Evolutionary conservation across 2,113 vertebrate genomes (phyloP).

Genomic region (Microtus montanus): DNA sequence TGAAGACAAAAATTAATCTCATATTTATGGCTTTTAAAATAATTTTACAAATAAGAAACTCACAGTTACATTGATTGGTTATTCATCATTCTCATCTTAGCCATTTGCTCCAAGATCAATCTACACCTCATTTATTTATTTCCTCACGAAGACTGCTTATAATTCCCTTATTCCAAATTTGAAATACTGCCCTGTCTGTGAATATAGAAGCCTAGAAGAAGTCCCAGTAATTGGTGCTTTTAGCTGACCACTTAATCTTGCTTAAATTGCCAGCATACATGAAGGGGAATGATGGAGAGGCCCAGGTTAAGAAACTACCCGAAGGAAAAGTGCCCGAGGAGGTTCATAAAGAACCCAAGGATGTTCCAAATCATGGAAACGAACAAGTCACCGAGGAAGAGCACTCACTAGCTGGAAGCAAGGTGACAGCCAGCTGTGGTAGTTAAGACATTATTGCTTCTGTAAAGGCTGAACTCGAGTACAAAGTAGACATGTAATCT

Average conservation of each 20-base stretch:
- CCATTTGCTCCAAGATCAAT: conserved; percentile 66
- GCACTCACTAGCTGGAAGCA: conserved; percentile 73
- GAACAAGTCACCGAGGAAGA: conserved; percentile 73
- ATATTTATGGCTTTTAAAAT: conserved; percentile 26
- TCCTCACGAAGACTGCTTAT: conserved; percentile 64
- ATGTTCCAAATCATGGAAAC: conserved; percentile 56
- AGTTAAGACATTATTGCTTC: conserved; percentile 87
- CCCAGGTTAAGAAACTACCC: conserved; percentile 61
- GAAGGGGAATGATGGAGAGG: conserved; percentile 64
- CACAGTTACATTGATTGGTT: conserved; percentile 27
- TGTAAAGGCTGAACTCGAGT: conserved; percentile 84
- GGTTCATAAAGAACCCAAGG: conserved; percentile 57
- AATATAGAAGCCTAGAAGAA: conserved; percentile 67
- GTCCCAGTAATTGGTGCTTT: conserved; percentile 76
- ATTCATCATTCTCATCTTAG: conserved; percentile 47
- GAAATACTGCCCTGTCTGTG: conserved; percentile 71
- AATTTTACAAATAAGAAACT: conserved; percentile 51
- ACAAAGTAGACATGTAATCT: conserved; percentile 86
- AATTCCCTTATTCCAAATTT: conserved; percentile 68
- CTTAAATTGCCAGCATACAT: conserved; percentile 74
- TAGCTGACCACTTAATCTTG: conserved; percentile 78
- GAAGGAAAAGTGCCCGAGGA: conserved; percentile 40
- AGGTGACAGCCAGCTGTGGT: conserved; percentile 81
- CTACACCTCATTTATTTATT: conserved; percentile 77
- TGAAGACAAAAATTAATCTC: conserved; percentile 50